Conservation (phyloP, 1,140 invertebrate genomes). For the Caenorhabditis briggsae region DNA sequence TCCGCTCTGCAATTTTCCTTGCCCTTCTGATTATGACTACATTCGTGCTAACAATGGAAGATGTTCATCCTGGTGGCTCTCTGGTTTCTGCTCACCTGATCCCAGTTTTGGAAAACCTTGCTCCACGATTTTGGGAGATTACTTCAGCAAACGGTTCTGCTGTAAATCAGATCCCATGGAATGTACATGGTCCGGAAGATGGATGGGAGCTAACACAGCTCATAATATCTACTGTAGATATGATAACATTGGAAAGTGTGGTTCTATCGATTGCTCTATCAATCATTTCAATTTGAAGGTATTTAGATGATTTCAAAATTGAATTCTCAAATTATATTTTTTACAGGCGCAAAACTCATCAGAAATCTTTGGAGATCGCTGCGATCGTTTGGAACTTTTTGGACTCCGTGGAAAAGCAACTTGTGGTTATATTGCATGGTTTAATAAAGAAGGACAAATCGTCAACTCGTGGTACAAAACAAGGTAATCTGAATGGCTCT, state of each 20-base stretch:
- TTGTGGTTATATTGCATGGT: conserved; percentile 75
- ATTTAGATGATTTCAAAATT: background rate
- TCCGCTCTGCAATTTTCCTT: conserved; percentile 71
- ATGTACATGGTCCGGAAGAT: conserved; percentile 72
- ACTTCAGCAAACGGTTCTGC: conserved; percentile 72
- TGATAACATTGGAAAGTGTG: conserved; percentile 71
- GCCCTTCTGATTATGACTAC: conserved; percentile 72
- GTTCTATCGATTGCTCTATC: conserved; percentile 70
- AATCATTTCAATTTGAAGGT: conserved; percentile 70
- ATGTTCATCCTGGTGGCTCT: conserved; percentile 70
- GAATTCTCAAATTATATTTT: background rate
- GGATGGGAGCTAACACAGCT: conserved; percentile 74
- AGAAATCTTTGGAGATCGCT: conserved; percentile 69
- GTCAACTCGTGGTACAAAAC: conserved; percentile 75
- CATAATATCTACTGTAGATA: conserved; percentile 73
- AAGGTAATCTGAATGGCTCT: conserved; percentile 49
- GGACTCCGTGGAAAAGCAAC: conserved; percentile 71
- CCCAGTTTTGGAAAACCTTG: conserved; percentile 72
- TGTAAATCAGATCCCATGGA: conserved; percentile 74
- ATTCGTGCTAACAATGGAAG: conserved; percentile 71
- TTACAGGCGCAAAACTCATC: conserved; percentile 67
- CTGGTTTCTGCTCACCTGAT: conserved; percentile 69
- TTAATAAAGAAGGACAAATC: conserved; percentile 66
- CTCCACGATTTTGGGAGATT: conserved; percentile 68
- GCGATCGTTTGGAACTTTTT: conserved; percentile 70